Evolutionary conservation across 2,888 invertebrate species (phyloP), one percentile per base, ranked within the genome.

Genomic region (Melieria crassipennis): DNA sequence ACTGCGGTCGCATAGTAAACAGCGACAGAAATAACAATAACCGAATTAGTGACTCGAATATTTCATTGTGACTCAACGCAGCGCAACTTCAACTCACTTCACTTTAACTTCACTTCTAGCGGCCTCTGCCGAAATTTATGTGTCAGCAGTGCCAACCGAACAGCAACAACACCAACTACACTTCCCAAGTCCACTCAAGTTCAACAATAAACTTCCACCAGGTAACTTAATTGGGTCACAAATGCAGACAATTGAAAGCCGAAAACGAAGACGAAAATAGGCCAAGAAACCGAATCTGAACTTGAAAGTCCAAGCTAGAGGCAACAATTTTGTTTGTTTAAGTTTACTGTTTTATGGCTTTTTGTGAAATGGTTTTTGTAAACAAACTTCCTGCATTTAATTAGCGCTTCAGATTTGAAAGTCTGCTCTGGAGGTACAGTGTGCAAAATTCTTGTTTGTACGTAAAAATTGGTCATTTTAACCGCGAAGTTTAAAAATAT

Each of bases 121-220:
- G 3, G 30, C 30, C 30, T 1, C 30, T 30, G 30, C 70, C 76
- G 68, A 80, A 80, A 81, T 81, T 81, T 81, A 81, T 81, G 81
- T 81, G 81, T n/a, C n/a, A 81, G 80, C 81, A 81, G 81, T 80
- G 81, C 80, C 80, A 80, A 78, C 48, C 6, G 56, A 47, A 62
- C 30, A 62, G 10, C 42, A 30, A 30, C 46, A 46, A 55, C 11
- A 30, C 30, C 30, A 30, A 30, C 30, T 30, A 30, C 13, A 13
- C 57, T 56, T 56, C 13, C 13, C 30, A 30, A 30, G 30, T 3
- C 30, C 30, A 30, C 4, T 57, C 13, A 57, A 16, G 57, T 52
- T 52, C 57, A 57, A 4, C 43, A 11, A n/a, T 43, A 61, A 43
- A 13, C 65, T 45, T 47, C 60, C 60, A 70, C 56, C 47, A 70